These are phyloP conservation scores for Chromobotia macracanthus DNA, from an alignment of 2,797 vertebrate genomes.

Conservation along the genomic window DNA sequence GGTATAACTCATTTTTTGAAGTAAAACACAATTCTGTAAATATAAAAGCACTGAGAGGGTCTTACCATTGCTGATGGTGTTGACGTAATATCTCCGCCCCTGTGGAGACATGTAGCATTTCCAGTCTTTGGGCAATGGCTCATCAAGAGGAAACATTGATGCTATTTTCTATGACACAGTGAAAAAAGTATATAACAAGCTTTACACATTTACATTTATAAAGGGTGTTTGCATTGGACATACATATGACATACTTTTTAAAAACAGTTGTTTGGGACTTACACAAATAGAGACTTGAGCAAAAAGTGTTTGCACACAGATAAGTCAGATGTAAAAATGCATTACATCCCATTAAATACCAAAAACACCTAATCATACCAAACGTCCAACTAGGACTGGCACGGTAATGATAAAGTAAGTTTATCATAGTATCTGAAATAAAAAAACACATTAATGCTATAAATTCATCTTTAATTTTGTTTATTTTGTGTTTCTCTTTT, in stretches of 20 bases:
- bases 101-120: slow-evolving; percentile 95
- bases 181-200: slow-evolving; percentile 9
- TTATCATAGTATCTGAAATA: no score
- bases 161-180: slow-evolving; percentile 81
- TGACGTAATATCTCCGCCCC: slow-evolving; percentile 93
- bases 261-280: not conserved
- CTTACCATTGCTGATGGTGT: slow-evolving; percentile 93
- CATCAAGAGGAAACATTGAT: slow-evolving; percentile 82
- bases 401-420: no score
- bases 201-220: not conserved
- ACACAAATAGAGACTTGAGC: no score
- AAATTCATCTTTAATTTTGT: no score
- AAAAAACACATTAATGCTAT: no score
- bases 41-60: slow-evolving; percentile 33
- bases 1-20: not conserved
- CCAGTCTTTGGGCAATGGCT: slow-evolving; percentile 89
- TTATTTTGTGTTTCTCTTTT: no score
- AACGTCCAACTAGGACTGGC: no score
- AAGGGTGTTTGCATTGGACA: not conserved
- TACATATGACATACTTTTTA: not conserved
- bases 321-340: not conserved
- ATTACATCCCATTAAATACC: not conserved
- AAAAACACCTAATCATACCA: no score
- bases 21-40: not conserved
- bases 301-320: not conserved